Evolutionary conservation across 1,140 invertebrate genomes (phyloP).

Genomic region (Bombus turneri): DNA sequence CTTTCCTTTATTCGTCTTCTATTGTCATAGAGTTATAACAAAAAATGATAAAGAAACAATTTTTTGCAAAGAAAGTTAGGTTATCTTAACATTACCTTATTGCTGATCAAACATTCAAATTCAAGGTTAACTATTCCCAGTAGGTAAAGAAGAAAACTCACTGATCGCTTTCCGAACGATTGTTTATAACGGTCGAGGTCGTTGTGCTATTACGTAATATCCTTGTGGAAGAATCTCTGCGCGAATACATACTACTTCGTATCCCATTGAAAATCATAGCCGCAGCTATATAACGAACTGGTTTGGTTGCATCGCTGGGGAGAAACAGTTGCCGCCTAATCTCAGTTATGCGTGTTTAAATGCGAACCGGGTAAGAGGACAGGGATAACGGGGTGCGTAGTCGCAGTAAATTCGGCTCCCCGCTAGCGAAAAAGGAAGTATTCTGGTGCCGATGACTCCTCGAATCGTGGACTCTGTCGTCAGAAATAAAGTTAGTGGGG

Average conservation of each 20-base stretch:
- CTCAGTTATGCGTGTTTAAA: constrained; percentile 47
- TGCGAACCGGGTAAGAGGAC: constrained; percentile 1
- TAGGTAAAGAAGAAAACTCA: not conserved
- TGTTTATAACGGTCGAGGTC: constrained; percentile 32
- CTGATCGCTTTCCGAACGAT: not conserved
- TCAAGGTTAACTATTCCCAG: not conserved
- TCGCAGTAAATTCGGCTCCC: constrained; percentile 51
- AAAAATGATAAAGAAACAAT: not conserved
- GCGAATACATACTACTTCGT: too few species aligned
- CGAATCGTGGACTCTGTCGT: constrained; percentile 56
- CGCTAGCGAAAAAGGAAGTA: constrained; percentile 46
- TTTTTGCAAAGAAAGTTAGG: too few species aligned
- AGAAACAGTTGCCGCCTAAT: constrained; percentile 28
- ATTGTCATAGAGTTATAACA: not conserved
- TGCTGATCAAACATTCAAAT: not conserved
- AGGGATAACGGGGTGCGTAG: constrained; percentile 37
- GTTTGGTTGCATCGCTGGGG: not conserved
- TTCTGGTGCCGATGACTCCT: constrained; percentile 55
- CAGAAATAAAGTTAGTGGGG: constrained; percentile 61
- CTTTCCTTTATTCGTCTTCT: not conserved
- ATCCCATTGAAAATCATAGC: constrained; percentile 21
- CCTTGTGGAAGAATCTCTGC: not conserved
- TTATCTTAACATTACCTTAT: not conserved
- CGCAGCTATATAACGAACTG: not conserved
- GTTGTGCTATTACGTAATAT: constrained; percentile 20